Evolutionary conservation across 2,797 vertebrate genomes (phyloP).

Genomic region (Sebastes trivittatus): DNA sequence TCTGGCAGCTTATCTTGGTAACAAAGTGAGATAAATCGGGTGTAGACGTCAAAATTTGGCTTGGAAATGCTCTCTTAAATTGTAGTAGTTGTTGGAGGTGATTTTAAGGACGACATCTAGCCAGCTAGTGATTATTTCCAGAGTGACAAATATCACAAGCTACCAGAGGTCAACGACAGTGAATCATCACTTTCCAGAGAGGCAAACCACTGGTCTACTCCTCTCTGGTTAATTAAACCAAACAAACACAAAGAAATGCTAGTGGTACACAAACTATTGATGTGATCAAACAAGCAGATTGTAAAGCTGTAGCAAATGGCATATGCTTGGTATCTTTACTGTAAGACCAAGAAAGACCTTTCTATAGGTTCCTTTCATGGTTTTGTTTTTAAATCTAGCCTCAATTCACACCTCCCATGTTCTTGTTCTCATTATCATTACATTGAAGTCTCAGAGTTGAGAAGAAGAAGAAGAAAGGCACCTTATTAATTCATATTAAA

Average conservation of each 20-base stretch:
- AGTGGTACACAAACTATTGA: not conserved
- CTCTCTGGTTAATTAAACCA: not conserved
- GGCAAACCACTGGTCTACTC: not conserved
- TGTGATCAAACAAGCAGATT: not conserved
- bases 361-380: not conserved
- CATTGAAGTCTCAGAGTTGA: not conserved
- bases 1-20: not conserved
- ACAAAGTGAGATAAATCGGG: not conserved
- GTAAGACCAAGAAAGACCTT: not conserved
- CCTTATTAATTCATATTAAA: no score
- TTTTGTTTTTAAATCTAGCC: not conserved
- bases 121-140: not conserved
- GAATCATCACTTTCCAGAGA: constrained; percentile 21
- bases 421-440: not conserved
- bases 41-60: not conserved
- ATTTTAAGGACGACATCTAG: not conserved
- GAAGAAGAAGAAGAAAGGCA: no score
- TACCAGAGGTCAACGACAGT: constrained; percentile 26
- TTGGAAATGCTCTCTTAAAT: not conserved
- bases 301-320: not conserved
- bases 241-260: not conserved
- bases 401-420: not conserved
- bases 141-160: constrained; percentile 17
- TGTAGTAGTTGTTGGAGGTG: not conserved
- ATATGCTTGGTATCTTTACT: not conserved